phyloP scores from a whole-genome alignment of 2,888 invertebrate species.

The Autographa gamma region DNA sequence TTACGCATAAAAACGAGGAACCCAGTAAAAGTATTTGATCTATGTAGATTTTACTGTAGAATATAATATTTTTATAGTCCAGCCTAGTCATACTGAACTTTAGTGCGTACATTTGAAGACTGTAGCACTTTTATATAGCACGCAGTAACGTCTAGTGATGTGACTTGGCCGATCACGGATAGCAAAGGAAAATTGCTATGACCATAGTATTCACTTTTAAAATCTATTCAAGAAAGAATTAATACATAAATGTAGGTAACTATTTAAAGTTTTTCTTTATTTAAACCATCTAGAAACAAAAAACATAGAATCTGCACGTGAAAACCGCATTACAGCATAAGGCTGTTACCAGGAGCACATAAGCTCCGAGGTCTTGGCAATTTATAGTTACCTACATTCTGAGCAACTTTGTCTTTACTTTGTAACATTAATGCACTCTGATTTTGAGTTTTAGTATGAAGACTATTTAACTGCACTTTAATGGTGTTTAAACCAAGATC shows the following conservation, averaged over 20 bases:
- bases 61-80: background rate
- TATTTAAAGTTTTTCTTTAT: background rate
- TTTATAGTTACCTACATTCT: constrained; percentile 23
- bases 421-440: constrained; percentile 22
- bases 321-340: background rate
- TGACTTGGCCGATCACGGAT: background rate
- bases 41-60: background rate
- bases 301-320: background rate
- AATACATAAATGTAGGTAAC: too few species aligned
- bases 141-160: background rate
- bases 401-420: constrained; percentile 31
- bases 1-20: background rate
- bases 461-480: constrained; percentile 13
- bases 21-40: background rate
- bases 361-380: constrained; percentile 18
- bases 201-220: too few species aligned
- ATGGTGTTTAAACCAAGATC: background rate
- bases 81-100: background rate
- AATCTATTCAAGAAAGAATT: too few species aligned
- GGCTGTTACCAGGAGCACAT: constrained; percentile 10
- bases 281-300: background rate
- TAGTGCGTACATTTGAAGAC: background rate
- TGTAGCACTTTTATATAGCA: too few species aligned
- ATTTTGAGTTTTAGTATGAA: constrained; percentile 26
- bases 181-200: too few species aligned